A percentile compares a stretch with the other conserved stretches of the same genome.
Evolutionary conservation across 2,113 vertebrate species (phyloP).

Genomic region (Ursus arctos): DNA sequence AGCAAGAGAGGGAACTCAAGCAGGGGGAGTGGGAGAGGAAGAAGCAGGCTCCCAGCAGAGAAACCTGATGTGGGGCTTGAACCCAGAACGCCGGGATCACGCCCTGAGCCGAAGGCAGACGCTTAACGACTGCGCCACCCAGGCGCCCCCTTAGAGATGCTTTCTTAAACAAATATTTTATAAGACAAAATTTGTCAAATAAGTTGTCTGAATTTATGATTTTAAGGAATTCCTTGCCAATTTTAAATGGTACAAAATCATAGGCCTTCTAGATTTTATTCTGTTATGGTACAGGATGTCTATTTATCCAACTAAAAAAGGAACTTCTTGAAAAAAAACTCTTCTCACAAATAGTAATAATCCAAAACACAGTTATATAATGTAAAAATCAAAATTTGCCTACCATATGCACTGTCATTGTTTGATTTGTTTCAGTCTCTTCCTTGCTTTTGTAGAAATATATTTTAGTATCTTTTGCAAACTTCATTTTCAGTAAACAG

Average conservation of each 20-base stretch:
- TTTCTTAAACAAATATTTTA: slow-evolving; percentile 25
- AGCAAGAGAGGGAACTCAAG: too few relatives aligned
- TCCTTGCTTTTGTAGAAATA: slow-evolving; percentile 14
- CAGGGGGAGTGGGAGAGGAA: too few relatives aligned
- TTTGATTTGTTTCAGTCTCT: slow-evolving; percentile 25
- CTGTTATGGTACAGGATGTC: background rate
- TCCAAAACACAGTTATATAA: background rate
- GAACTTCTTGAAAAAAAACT: background rate
- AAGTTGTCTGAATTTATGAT: background rate
- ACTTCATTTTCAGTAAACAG: slow-evolving; percentile 44
- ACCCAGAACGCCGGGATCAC: too few relatives aligned
- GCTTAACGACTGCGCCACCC: background rate
- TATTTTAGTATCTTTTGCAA: background rate
- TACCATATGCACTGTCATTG: background rate
- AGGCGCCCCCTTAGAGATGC: background rate
- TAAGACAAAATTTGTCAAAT: background rate
- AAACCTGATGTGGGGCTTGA: too few relatives aligned
- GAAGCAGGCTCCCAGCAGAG: too few relatives aligned
- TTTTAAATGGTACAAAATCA: slow-evolving; percentile 25
- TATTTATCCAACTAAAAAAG: background rate
- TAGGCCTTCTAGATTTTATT: background rate
- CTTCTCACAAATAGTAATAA: background rate
- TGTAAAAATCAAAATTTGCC: slow-evolving; percentile 23
- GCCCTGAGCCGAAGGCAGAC: too few relatives aligned
- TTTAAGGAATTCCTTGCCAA: background rate